Conservation (phyloP, 1,140 invertebrate genomes). For the Drosophila navojoa region DNA sequence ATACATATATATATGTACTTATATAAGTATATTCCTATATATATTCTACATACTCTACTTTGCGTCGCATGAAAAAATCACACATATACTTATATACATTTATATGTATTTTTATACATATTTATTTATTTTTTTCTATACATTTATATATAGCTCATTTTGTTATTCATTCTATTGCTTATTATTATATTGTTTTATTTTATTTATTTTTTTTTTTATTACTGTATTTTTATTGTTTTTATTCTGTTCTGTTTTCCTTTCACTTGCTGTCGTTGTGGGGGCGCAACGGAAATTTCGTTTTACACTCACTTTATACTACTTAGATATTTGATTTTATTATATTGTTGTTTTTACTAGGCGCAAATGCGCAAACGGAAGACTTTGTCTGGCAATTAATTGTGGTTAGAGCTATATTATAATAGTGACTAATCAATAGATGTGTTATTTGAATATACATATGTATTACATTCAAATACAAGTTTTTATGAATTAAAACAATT, state of each 20-base stretch:
- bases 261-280: constrained; percentile 47
- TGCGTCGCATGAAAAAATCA: constrained; percentile 20
- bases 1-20: constrained; percentile 38
- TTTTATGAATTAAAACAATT: neutral
- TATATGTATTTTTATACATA: constrained; percentile 5
- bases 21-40: constrained; percentile 6
- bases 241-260: constrained; percentile 33
- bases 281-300: constrained; percentile 67
- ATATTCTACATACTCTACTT: neutral
- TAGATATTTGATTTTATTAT: constrained; percentile 70
- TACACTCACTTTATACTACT: constrained; percentile 45
- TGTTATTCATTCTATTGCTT: constrained; percentile 18
- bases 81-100: neutral
- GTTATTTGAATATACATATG: no score
- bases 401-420: constrained; percentile 1
- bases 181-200: constrained; percentile 26
- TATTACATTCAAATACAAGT: neutral
- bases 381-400: constrained; percentile 11
- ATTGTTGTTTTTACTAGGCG: constrained; percentile 55
- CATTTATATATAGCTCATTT: neutral
- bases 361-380: constrained; percentile 54
- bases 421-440: no score
- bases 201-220: constrained; percentile 23
- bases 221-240: constrained; percentile 35
- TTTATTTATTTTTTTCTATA: neutral